Evolutionary conservation across 2,113 vertebrate species (phyloP).

Genomic region (Podilymbus podiceps): DNA sequence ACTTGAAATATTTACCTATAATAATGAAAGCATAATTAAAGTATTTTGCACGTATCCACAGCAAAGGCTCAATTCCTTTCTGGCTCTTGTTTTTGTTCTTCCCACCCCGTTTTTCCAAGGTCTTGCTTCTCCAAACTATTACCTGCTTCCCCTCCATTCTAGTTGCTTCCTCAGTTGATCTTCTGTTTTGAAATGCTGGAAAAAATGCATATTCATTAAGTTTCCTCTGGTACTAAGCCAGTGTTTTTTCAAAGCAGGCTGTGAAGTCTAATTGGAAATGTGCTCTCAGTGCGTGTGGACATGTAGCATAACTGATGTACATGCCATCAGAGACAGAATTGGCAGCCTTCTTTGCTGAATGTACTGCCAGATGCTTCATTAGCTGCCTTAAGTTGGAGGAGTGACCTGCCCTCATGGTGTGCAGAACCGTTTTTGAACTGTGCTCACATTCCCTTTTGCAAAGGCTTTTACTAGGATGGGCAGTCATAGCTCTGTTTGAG

Average conservation of each 20-base stretch:
- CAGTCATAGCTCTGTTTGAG: background rate
- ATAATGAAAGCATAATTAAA: background rate
- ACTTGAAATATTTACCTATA: background rate
- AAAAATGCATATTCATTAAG: background rate
- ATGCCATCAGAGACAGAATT: background rate
- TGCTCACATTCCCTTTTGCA: background rate
- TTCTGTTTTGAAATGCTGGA: background rate
- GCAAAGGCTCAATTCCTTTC: background rate
- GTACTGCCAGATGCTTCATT: background rate
- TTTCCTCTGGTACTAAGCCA: background rate
- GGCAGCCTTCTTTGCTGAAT: background rate
- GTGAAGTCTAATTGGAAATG: constrained; percentile 5
- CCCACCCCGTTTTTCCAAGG: background rate
- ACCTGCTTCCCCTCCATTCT: background rate
- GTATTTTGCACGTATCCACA: background rate
- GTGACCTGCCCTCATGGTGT: background rate
- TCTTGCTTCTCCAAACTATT: background rate
- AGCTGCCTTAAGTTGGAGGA: background rate
- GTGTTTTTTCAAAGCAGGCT: background rate
- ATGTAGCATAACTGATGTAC: background rate
- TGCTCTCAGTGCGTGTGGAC: background rate
- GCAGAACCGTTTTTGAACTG: background rate
- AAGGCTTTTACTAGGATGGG: background rate
- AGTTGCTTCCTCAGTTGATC: background rate
- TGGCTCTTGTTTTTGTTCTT: background rate